Conservation (phyloP, 2,797 vertebrate species). For the Enteromius argenteus region DNA sequence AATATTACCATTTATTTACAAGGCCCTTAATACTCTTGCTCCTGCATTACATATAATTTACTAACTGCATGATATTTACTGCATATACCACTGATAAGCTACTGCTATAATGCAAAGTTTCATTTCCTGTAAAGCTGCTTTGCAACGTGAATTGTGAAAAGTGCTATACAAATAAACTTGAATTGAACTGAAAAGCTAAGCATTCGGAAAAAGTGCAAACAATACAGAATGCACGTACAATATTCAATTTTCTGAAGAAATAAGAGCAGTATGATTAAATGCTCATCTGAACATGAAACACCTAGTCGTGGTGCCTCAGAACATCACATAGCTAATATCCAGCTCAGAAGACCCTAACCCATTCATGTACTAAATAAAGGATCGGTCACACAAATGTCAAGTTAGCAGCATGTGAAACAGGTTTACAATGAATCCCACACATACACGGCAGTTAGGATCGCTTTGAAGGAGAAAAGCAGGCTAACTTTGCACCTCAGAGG, state of each 20-base stretch:
- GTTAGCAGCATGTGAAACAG: slow-evolving; percentile 28
- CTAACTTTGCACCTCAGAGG: slow-evolving; percentile 28
- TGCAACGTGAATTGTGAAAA: neutral
- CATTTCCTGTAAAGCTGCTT: neutral
- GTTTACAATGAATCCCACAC: slow-evolving; percentile 45
- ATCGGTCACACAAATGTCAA: slow-evolving; percentile 18
- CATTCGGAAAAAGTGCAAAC: neutral
- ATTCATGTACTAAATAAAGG: slow-evolving; percentile 30
- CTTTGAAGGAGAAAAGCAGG: slow-evolving; percentile 54
- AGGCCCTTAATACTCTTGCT: neutral
- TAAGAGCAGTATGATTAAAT: neutral
- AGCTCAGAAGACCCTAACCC: slow-evolving; percentile 7
- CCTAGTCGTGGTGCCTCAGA: neutral
- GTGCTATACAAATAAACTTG: neutral
- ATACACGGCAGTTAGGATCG: slow-evolving; percentile 18
- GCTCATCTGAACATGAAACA: neutral
- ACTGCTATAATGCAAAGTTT: neutral
- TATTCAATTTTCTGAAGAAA: neutral
- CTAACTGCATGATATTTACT: neutral
- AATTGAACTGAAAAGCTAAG: neutral
- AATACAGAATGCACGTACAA: neutral
- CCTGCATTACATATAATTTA: neutral
- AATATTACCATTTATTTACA: neutral
- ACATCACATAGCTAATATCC: slow-evolving; percentile 5
- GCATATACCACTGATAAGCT: neutral